Evolutionary conservation across 1,140 invertebrate genomes (phyloP), one percentile per base, ranked within the genome.

Genomic region (Philopotamus ludificatus): DNA sequence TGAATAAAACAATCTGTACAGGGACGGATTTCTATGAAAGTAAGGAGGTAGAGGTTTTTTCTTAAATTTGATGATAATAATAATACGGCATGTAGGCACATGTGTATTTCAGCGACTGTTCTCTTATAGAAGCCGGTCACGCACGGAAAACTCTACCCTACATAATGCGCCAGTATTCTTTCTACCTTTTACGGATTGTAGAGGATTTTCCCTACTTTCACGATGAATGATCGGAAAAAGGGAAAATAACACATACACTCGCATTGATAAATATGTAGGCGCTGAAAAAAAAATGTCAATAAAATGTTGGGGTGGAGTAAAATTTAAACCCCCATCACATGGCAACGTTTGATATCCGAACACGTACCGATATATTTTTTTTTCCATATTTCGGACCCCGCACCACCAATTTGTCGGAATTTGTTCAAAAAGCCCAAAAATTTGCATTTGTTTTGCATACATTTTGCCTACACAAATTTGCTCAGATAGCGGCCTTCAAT

Each of bases 221-320:
- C 54, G 54, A 57, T 57, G 54, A 57, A 57, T 57, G 54, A 57
- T 57, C 54, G 54, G 54, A 57, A 42, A 51, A 28, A 53, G 23
- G 23, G 50, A 53, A 49, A 53, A 8, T 3, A 49, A 23, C 20
- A 53, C 50, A 22, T 25, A 22, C 49, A 50, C 20, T 15, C 3
- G 12, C n/a, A 49, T 49, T 21, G 10, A 49, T 49, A 49, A 16
- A 49, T 25, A 53, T 50, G 16, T 25, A 53, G 28, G 28, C 22
- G 4, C 28, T 12, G 28, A 34, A 34, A 34, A 34, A 34, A 34
- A 34, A 34, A 25, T 53, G 4, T 25, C 20, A 12, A 53, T 53
- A 12, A 34, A 34, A 34, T 4, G 15, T 10, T 21, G 21, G 21
- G 2, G 47, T 20, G 2, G 10, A 1, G 2, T 49, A 49, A 49